phyloP scores from a whole-genome alignment of 1,140 invertebrate genomes.

The Uloborus diversus region DNA sequence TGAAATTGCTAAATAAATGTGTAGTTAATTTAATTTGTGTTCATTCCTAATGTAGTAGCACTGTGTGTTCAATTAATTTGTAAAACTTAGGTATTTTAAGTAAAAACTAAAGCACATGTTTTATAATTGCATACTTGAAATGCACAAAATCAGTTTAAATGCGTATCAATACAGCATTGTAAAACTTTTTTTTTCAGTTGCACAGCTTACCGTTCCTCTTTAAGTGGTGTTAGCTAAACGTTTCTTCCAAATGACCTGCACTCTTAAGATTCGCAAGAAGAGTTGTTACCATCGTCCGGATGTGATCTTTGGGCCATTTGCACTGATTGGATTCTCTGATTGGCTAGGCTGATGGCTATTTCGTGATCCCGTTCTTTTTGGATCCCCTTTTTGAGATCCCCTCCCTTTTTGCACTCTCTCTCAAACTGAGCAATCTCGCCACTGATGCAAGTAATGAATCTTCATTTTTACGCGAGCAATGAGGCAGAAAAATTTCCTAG shows the following conservation, averaged over 20 bases:
- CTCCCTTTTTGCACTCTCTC: constrained; percentile 2
- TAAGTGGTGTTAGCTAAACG: constrained; percentile 54
- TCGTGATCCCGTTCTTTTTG: constrained; percentile 43
- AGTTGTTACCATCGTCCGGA: constrained; percentile 36
- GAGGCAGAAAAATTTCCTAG: not conserved
- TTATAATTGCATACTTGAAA: no score
- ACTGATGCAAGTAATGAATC: constrained; percentile 42
- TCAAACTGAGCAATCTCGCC: not conserved
- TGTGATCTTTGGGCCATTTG: constrained; percentile 53
- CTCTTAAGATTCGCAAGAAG: constrained; percentile 43
- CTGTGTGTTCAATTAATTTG: no score
- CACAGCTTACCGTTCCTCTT: constrained; percentile 9
- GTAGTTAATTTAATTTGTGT: no score
- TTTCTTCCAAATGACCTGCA: constrained; percentile 45
- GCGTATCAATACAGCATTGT: not conserved
- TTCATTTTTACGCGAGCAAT: constrained; percentile 37
- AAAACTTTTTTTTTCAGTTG: not conserved
- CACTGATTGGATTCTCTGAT: constrained; percentile 54
- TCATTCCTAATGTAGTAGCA: no score
- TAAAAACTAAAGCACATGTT: no score
- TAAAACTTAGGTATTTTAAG: no score
- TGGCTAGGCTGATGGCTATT: constrained; percentile 47
- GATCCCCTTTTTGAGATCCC: not conserved
- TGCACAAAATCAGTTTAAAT: no score
- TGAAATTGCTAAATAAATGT: no score